These are phyloP conservation scores for Tamias sibiricus DNA, from an alignment of 2,113 vertebrate species.

Conservation along the genomic window DNA sequence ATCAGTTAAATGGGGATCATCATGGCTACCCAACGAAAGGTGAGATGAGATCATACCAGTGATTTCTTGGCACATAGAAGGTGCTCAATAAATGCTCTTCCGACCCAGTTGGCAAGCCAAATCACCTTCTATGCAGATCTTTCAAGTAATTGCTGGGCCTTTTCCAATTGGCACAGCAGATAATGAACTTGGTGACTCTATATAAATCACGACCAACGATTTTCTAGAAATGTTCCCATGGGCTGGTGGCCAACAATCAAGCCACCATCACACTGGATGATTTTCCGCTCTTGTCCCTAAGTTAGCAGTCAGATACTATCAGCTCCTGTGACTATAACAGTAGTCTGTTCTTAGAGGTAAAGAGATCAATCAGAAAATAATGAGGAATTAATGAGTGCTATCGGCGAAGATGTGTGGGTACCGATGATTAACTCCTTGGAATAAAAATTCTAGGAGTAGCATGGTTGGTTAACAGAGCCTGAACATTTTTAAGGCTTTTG, in stretches of 20 bases:
- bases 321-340: too few species aligned
- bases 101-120: background rate
- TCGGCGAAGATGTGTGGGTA: background rate
- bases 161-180: slow-evolving; percentile 46
- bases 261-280: background rate
- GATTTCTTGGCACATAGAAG: slow-evolving; percentile 47
- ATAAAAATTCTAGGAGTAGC: background rate
- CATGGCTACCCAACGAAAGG: background rate
- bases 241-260: background rate
- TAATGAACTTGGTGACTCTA: background rate
- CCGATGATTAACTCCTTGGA: background rate
- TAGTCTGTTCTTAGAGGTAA: background rate
- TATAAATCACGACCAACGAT: background rate
- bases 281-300: background rate
- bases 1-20: background rate
- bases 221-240: background rate
- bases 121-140: background rate
- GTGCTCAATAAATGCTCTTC: slow-evolving; percentile 4
- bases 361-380: background rate
- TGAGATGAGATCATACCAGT: slow-evolving; percentile 1
- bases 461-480: background rate
- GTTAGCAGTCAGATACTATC: background rate
- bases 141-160: slow-evolving; percentile 50
- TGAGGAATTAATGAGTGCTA: background rate
- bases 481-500: background rate